Base-by-base conservation (phyloP, 92 coral and sea anemone genomes). In the Desmophyllum pertusum region DNA sequence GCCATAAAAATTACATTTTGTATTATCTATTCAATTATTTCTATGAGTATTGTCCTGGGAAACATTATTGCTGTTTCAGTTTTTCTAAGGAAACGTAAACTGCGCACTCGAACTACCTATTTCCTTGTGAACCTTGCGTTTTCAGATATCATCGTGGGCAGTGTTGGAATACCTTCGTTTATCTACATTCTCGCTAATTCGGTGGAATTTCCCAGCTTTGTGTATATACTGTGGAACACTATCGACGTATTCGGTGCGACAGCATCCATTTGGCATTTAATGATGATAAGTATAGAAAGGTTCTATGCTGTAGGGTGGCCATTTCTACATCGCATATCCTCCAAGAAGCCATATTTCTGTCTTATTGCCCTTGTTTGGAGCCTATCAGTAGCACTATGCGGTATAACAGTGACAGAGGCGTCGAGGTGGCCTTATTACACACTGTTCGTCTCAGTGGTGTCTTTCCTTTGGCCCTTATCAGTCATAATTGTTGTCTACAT, bases 291-390 rank as follows among this genome's bases (percentile, higher is more conserved):
- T 50, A 37, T 89, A 30, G 92, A 89, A 59, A 81, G 92, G 39
- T 89, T 84, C 73, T 89, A 89, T 21, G 89, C 92, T 7, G 76
- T 89, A 27, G 87, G 87, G 27, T 89, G 92, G 92, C 92, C 92
- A 66, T 89, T 89, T 50, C 83, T 77, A 14, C 92, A 89, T 65
- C 88, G 92, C 0, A 67, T 85, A 64, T 89, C 92, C 51, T 84
- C 92, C 30, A 81, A 81, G 21, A 72, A 73, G 45, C 79, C 73
- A 57, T 89, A 89, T 67, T 84, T 59, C 81, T 38, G 78, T 43
- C 53, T 84, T 17, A 33, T 84, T 77, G 76, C 31, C 27, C 55
- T 79, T 23, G 86, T 84, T 42, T 89, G 92, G 92, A 45, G 89
- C 65, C 63, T 84, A 39, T 75, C 92, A 78, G 75, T 46, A 11